Evolutionary conservation across 2,113 vertebrate species (phyloP), one percentile per base, ranked within the genome.

Genomic region (Takifugu flavidus): DNA sequence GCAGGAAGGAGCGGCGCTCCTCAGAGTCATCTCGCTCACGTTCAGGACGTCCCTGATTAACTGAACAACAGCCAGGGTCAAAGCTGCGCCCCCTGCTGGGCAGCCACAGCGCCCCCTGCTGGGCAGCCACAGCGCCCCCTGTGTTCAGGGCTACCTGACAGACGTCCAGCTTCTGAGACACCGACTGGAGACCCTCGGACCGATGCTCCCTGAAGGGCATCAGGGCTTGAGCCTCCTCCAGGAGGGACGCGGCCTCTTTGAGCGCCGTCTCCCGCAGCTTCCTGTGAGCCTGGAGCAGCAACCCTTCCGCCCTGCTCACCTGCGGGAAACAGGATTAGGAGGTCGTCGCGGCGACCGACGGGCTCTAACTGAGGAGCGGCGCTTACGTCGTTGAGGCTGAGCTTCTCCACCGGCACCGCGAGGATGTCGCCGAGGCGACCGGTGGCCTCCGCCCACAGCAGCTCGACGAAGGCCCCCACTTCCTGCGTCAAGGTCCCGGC

Each of bases 361-460:
- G 34, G 3, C 10, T 15, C 2, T 26, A 4, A 3, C 4, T 6
- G 51, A 0, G 51, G 13, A 6, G 27, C 6, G 5, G 12, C 14
- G 1, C 89, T 91, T 86, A 94, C 92, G 45, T 96, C 87, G 55
- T 93, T 94, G 25, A 94, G 87, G 74, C 92, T 95, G 56, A 94
- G 86, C 50, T 64, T 85, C 64, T 84, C 70, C 52, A 92, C 64
- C 0, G 93, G 82, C 47, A 84, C 82, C 13, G 59, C 71, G 10
- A 95, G 84, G 6, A 82, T 66, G 53, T 75, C 74, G 42, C 59
- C n/a, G 47, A 95, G 83, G 62, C 88, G 78, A 34, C 93, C 93
- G 1, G 93, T 68, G 25, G 93, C 89, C 83, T 94, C 94, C 0
- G 86, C 74, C 94, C 94, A 96, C 27, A 94, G 76, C 70, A 92